phyloP scores from a whole-genome alignment of 2,888 invertebrate species.

The Subacronicta megacephala region DNA sequence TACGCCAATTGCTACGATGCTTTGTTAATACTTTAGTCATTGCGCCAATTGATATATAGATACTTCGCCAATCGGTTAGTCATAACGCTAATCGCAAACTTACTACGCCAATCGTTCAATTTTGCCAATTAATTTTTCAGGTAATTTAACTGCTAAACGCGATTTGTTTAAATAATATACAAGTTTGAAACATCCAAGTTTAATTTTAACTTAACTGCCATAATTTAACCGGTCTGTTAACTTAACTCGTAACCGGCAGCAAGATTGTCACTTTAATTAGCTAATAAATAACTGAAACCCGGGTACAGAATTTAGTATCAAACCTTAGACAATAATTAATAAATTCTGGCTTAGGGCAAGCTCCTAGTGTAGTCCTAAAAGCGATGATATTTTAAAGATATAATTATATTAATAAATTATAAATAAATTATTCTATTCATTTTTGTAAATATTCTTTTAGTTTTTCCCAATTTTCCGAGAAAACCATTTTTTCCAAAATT shows the following conservation, averaged over 20 bases:
- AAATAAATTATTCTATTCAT: too few relatives aligned
- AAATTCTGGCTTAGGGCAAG: constrained; percentile 18
- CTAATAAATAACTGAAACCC: constrained; percentile 48
- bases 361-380: constrained; percentile 2
- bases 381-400: constrained; percentile 9
- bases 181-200: constrained; percentile 27
- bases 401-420: too few relatives aligned
- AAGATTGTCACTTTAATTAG: constrained; percentile 54
- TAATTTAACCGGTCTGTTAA: constrained; percentile 47
- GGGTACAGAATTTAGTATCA: constrained; percentile 36
- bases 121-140: constrained; percentile 7
- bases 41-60: too few relatives aligned
- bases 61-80: too few relatives aligned
- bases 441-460: too few relatives aligned
- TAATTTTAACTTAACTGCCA: constrained; percentile 43
- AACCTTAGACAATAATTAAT: constrained; percentile 47
- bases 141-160: constrained; percentile 2
- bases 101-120: too few relatives aligned
- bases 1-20: too few relatives aligned
- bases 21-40: too few relatives aligned
- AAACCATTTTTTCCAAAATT: too few relatives aligned
- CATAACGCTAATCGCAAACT: too few relatives aligned
- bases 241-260: constrained; percentile 44
- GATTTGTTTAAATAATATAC: constrained; percentile 18
- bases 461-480: too few relatives aligned